phyloP scores from a whole-genome alignment of 2,113 vertebrate genomes.

The Spea multiplicata region DNA sequence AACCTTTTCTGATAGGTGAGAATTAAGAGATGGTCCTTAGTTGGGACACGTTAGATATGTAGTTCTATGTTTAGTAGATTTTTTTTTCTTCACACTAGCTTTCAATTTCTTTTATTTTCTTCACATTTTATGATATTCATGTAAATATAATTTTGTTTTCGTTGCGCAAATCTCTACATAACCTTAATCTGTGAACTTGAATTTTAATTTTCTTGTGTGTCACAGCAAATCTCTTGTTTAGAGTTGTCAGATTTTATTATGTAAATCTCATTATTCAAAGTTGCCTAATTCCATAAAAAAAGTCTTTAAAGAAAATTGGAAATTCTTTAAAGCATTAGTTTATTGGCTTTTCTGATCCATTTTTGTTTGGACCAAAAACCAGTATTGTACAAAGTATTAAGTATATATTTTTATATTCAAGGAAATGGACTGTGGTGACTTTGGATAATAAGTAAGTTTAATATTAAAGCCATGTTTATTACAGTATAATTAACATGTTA shows the following conservation, averaged over 20 bases:
- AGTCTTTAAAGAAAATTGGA: slow-evolving; percentile 98
- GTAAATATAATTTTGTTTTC: slow-evolving; percentile 90
- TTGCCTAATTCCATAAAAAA: slow-evolving; percentile 99
- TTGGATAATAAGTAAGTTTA: slow-evolving; percentile 99
- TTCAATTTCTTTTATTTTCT: slow-evolving; percentile 70
- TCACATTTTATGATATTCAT: slow-evolving; percentile 86
- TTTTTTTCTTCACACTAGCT: slow-evolving; percentile 57
- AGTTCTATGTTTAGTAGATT: slow-evolving; percentile 82
- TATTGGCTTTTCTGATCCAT: slow-evolving; percentile 99
- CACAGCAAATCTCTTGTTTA: slow-evolving; percentile 82
- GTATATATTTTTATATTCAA: slow-evolving; percentile 99
- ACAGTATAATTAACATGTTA: slow-evolving; percentile 99
- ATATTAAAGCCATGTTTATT: slow-evolving; percentile 99
- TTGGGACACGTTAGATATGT: slow-evolving; percentile 86
- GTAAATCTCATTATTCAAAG: slow-evolving; percentile 99
- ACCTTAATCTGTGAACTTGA: slow-evolving; percentile 95
- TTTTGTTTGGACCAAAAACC: slow-evolving; percentile 99
- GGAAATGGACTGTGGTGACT: slow-evolving; percentile 99
- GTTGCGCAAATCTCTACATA: slow-evolving; percentile 78
- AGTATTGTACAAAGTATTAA: slow-evolving; percentile 99
- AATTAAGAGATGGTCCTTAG: slow-evolving; percentile 72
- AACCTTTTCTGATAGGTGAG: slow-evolving; percentile 77
- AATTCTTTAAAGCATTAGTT: slow-evolving; percentile 96
- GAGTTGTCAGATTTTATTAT: slow-evolving; percentile 98
- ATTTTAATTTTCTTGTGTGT: slow-evolving; percentile 84